phyloP scores from a whole-genome alignment of 2,888 invertebrate species.

The Tromatobia lineatoria region DNA sequence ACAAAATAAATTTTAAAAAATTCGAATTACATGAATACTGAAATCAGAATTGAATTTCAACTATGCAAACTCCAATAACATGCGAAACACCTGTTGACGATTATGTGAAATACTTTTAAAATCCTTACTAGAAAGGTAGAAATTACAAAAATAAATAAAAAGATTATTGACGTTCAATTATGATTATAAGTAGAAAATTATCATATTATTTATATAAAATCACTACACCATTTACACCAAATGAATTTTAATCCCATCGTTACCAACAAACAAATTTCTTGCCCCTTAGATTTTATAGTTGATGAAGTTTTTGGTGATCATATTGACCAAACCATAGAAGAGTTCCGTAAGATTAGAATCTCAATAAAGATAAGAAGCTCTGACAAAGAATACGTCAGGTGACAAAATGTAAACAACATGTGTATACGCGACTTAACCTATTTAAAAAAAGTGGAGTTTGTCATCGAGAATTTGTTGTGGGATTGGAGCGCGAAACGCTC shows the following conservation, averaged over 20 bases:
- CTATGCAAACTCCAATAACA: not conserved
- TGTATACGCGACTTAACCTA: constrained; percentile 22
- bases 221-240: too few relatives aligned
- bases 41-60: too few relatives aligned
- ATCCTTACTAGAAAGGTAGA: too few relatives aligned
- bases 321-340: not conserved
- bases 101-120: too few relatives aligned
- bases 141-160: not conserved
- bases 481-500: not conserved
- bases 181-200: not conserved
- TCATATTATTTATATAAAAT: not conserved
- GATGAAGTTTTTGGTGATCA: not conserved
- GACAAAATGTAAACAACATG: constrained; percentile 60
- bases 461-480: not conserved
- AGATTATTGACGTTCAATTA: not conserved
- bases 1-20: too few relatives aligned
- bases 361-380: not conserved
- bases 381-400: not conserved
- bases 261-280: not conserved
- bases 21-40: too few relatives aligned
- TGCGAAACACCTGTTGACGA: not conserved
- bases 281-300: not conserved
- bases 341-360: not conserved
- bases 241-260: not conserved
- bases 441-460: constrained; percentile 20